A percentile compares a stretch with the other conserved stretches of the same genome.
These are phyloP conservation scores for Gadus macrocephalus DNA, from an alignment of 2,113 vertebrate species.

Conservation along the genomic window DNA sequence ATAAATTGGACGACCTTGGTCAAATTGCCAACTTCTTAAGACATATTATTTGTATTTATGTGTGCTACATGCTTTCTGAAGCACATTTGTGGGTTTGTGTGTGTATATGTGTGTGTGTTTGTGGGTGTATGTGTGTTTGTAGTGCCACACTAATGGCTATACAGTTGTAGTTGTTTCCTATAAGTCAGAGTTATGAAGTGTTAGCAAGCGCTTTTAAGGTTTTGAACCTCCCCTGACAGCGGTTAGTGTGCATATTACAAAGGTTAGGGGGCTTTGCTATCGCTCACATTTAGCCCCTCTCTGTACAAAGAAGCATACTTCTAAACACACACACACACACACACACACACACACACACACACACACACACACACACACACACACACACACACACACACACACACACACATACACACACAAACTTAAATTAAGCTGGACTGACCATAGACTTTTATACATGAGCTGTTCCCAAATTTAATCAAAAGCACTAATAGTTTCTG, in stretches of 20 bases:
- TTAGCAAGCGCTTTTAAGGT: conserved; percentile 56
- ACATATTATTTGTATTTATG: conserved; percentile 15
- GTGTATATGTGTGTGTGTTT: conserved; percentile 15
- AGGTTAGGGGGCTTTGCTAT: conserved; percentile 52
- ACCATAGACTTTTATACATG: conserved; percentile 50
- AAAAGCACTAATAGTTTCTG: conserved; percentile 60
- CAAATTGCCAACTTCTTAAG: conserved; percentile 51
- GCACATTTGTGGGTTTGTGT: neutral
- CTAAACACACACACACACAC: neutral
- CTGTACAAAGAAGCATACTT: conserved; percentile 5
- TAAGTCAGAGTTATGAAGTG: conserved; percentile 71
- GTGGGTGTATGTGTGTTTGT: conserved; percentile 7
- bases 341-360: neutral
- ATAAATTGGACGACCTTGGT: conserved; percentile 61
- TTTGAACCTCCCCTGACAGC: conserved; percentile 60
- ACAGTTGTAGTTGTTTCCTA: conserved; percentile 65
- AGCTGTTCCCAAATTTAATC: conserved; percentile 64
- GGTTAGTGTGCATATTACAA: conserved; percentile 58
- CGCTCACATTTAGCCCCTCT: conserved; percentile 42
- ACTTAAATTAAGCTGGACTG: conserved; percentile 38
- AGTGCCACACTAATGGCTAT: conserved; percentile 50
- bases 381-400: conserved; percentile 1
- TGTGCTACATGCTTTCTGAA: neutral
- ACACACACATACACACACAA: conserved; percentile 14
- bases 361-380: conserved; percentile 14